Evolutionary conservation across 2,888 invertebrate species (phyloP).

Genomic region (Caenorhabditis wallacei): DNA sequence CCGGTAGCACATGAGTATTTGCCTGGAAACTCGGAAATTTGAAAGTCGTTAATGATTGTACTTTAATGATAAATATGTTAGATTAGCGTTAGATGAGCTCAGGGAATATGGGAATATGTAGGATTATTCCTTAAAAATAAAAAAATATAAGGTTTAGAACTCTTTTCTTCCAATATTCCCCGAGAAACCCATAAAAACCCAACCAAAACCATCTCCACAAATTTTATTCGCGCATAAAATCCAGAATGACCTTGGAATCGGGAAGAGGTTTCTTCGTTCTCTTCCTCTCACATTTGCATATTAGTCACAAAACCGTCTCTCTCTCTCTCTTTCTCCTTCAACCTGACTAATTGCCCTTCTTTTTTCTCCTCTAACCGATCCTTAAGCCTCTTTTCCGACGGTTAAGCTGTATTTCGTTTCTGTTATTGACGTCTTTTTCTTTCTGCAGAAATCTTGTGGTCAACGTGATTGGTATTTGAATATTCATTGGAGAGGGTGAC

Average conservation of each 20-base stretch:
- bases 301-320: constrained; percentile 60
- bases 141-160: too few species aligned
- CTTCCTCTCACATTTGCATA: constrained; percentile 45
- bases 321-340: neutral
- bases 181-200: constrained; percentile 1
- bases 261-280: constrained; percentile 1
- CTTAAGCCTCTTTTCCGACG: constrained; percentile 14
- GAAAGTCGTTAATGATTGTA: neutral
- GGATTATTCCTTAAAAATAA: too few species aligned
- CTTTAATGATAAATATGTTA: constrained; percentile 4
- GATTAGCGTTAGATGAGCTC: too few species aligned
- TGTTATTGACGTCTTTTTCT: neutral
- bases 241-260: constrained; percentile 15
- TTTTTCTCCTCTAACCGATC: neutral
- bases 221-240: constrained; percentile 10
- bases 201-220: too few species aligned
- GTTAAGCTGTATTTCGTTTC: constrained; percentile 17
- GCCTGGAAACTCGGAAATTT: neutral
- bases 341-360: constrained; percentile 51
- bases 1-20: too few species aligned
- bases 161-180: neutral
- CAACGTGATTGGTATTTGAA: constrained; percentile 8
- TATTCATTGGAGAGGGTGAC: neutral
- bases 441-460: neutral
- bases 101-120: too few species aligned